Base-by-base conservation (phyloP, 2,113 vertebrate species). In the Apteryx owenii region DNA sequence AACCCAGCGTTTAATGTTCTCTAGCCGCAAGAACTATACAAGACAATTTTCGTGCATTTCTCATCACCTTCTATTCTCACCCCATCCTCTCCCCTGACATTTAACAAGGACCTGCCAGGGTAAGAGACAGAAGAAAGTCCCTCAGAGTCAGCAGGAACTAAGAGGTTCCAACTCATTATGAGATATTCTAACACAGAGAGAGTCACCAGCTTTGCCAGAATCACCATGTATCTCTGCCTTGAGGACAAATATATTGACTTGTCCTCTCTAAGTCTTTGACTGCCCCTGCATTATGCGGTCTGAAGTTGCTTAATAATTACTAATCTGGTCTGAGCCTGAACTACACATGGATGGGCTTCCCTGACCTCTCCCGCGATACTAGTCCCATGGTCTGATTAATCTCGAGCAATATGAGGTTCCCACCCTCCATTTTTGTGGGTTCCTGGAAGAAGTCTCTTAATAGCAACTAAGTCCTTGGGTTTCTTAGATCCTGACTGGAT, bases 401-500 rank as follows among this genome's bases (percentile, higher is more conserved):
- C 33, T 9, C 33, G 36, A 91, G 66, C 11, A 87, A 80, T 51
- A 77, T 64, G 53, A 61, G 29, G 42, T 72, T 89, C 66, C 36
- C 53, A 82, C 13, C 61, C 58, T 66, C 46, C 77, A 50, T 80
- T 91, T 96, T 81, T 91, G 29, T 82, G 44, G 15, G 33, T 66
- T 54, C 33, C 83, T 91, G 56, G 68, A 94, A 95, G 31, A 81
- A 68, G 56, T 65, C 18, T 79, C 33, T 54, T 70, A 73, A 82
- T 21, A 73, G 58, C 88, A 95, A 91, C 38, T 44, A 53, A 75
- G 42, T 78, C 44, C 33, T 80, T 78, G 29, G 40, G 60, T 91
- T 93, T 96, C 79, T 97, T n/a, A 91, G 88, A 91, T 7, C 7
- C 54, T 81, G 60, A 71, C 72, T 75, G 44, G 88, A 88, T 88